Conservation (phyloP, 64 coral and sea anemone species). For the Montipora sp. region DNA sequence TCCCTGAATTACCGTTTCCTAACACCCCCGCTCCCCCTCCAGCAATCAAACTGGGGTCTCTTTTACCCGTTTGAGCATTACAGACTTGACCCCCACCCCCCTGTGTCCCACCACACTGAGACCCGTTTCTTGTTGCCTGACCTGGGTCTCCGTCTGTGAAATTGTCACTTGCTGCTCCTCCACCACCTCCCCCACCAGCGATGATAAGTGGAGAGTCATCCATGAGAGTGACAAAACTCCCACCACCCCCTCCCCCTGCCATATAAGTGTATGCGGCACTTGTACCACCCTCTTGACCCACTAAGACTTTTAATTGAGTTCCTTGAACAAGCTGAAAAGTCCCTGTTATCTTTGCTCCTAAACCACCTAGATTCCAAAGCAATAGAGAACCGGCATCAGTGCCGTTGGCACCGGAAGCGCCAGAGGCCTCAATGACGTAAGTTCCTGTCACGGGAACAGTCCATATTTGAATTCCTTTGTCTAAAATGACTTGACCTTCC, state of each 20-base stretch:
- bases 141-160: slow-evolving; percentile 22
- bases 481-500: slow-evolving; percentile 48
- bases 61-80: no score
- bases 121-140: not conserved
- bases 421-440: slow-evolving; percentile 64
- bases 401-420: slow-evolving; percentile 61
- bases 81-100: not conserved
- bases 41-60: no score
- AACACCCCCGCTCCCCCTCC: slow-evolving; percentile 5
- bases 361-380: slow-evolving; percentile 1
- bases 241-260: slow-evolving; percentile 39
- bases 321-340: slow-evolving; percentile 12
- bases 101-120: slow-evolving; percentile 12
- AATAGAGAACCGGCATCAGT: not conserved
- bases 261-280: no score
- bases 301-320: slow-evolving; percentile 36
- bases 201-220: slow-evolving; percentile 46
- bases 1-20: not conserved
- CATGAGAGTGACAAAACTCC: slow-evolving; percentile 24
- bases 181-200: slow-evolving; percentile 57
- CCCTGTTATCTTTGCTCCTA: slow-evolving; percentile 31
- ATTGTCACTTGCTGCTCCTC: not conserved
- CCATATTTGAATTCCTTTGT: slow-evolving; percentile 70
- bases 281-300: slow-evolving; percentile 9
- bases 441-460: slow-evolving; percentile 72